A percentile compares a stretch with the other conserved stretches of the same genome.
These are phyloP conservation scores for Drosophila antonietae DNA, from an alignment of 2,888 invertebrate genomes.

Conservation along the genomic window DNA sequence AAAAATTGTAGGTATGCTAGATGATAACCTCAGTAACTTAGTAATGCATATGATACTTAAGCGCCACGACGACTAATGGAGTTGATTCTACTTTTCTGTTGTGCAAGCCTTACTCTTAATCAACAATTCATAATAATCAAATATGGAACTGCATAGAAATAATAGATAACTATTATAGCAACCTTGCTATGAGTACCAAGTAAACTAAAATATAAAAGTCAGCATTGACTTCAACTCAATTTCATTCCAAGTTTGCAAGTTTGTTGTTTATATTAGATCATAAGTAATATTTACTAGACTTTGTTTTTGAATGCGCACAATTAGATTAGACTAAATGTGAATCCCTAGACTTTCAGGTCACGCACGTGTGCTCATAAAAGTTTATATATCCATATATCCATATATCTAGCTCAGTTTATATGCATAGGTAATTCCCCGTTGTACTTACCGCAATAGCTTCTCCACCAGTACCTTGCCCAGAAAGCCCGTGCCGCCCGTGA, in stretches of 20 bases:
- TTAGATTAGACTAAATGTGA: background rate
- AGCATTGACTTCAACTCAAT: background rate
- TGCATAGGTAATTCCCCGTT: background rate
- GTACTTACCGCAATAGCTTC: conserved; percentile 82
- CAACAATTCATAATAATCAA: background rate
- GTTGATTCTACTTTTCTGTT: background rate
- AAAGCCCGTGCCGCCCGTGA: conserved; percentile 85
- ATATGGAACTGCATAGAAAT: background rate
- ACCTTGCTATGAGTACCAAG: background rate
- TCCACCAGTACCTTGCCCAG: conserved; percentile 85
- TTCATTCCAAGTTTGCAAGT: background rate
- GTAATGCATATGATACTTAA: background rate
- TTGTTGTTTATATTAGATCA: background rate
- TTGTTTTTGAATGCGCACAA: background rate
- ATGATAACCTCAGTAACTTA: background rate
- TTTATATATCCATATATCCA: background rate
- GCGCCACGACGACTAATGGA: background rate
- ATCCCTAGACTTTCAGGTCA: background rate
- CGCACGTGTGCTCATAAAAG: background rate
- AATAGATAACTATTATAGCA: background rate
- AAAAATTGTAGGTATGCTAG: background rate
- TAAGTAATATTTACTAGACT: conserved; percentile 4
- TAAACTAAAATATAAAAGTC: background rate
- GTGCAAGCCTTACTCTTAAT: background rate
- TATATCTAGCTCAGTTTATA: background rate